phyloP scores from a whole-genome alignment of 2,797 vertebrate species.

The Onychomys leucogaster region DNA sequence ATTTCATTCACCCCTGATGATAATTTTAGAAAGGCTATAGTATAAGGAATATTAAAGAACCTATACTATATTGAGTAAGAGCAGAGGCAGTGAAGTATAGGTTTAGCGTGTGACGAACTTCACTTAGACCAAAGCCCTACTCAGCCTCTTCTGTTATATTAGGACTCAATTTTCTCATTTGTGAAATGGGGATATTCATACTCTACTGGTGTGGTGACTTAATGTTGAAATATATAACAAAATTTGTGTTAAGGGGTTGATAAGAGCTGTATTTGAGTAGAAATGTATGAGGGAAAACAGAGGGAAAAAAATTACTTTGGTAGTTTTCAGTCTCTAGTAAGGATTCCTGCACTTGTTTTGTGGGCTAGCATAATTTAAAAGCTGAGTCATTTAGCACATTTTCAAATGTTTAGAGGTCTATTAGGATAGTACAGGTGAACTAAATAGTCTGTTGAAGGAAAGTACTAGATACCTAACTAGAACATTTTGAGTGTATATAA shows the following conservation, averaged over 20 bases:
- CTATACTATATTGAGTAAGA: not conserved
- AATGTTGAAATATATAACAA: not conserved
- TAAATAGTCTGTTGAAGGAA: slow-evolving; percentile 21
- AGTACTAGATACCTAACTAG: not conserved
- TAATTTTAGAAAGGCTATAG: not conserved
- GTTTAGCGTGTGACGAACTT: not conserved
- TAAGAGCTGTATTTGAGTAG: slow-evolving; percentile 30
- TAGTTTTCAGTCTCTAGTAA: not conserved
- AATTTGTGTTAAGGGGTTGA: not conserved
- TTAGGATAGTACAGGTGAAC: slow-evolving; percentile 1
- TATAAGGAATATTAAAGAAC: not conserved
- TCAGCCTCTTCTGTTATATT: not conserved
- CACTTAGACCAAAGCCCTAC: not conserved
- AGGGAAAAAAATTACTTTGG: not conserved
- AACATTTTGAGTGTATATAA: slow-evolving; percentile 37
- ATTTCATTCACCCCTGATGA: not conserved
- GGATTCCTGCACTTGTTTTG: not conserved
- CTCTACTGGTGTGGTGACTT: not conserved
- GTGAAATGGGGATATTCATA: slow-evolving; percentile 2
- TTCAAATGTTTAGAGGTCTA: slow-evolving; percentile 45
- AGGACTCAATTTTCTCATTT: not conserved
- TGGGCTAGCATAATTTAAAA: slow-evolving; percentile 30
- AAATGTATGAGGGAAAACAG: slow-evolving; percentile 15
- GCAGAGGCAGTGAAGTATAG: not conserved
- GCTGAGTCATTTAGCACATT: slow-evolving; percentile 20